Percentiles rank a stretch among this genome's conserved stretches.
Evolutionary conservation across 23 tunicate genomes (phyloP).

Genomic region (Styela plicata): DNA sequence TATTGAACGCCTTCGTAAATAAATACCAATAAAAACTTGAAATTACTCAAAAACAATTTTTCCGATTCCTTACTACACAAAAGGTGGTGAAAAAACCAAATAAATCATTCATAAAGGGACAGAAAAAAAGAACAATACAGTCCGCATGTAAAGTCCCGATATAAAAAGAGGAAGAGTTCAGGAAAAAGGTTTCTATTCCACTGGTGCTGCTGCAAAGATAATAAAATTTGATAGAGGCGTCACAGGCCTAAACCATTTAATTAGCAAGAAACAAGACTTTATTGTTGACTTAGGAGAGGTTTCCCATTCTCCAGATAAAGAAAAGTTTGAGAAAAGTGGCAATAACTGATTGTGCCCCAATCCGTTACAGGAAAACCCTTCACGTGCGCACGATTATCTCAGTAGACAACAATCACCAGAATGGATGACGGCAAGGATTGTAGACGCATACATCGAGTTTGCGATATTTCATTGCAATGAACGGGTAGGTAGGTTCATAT

Average conservation of each 20-base stretch:
- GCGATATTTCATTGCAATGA: neutral
- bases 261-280: too few species aligned
- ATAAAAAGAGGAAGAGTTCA: neutral
- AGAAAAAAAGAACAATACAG: neutral
- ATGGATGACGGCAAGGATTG: neutral
- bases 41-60: neutral
- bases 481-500: neutral
- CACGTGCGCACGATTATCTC: neutral
- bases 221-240: neutral
- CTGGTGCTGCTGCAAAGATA: neutral
- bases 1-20: constrained; percentile 26
- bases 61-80: neutral
- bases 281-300: too few species aligned
- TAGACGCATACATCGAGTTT: neutral
- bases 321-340: too few species aligned
- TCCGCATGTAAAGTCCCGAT: neutral
- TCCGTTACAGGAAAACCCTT: neutral
- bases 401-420: neutral
- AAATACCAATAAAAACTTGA: neutral
- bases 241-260: too few species aligned
- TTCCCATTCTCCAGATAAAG: too few species aligned
- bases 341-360: too few species aligned
- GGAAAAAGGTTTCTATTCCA: neutral
- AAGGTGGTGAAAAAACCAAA: neutral
- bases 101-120: neutral